A percentile compares a stretch with the other conserved stretches of the same genome.
These are phyloP conservation scores for Noctua janthina DNA, from an alignment of 2,888 invertebrate genomes.

Conservation along the genomic window DNA sequence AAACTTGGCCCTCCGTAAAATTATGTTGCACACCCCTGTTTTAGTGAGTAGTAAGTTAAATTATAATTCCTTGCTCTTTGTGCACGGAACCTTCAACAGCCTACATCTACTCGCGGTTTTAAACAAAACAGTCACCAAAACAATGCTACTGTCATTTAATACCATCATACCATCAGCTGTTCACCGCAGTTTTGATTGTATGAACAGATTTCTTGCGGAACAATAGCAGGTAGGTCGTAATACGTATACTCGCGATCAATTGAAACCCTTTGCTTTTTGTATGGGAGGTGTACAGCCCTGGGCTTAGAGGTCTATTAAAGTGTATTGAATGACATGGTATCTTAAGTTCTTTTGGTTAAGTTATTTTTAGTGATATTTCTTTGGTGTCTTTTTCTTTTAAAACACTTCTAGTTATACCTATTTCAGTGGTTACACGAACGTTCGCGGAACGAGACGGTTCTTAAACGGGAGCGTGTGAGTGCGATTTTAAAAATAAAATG, in stretches of 20 bases:
- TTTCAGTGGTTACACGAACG: no score
- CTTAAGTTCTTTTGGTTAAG: background rate
- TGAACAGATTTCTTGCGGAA: constrained; percentile 9
- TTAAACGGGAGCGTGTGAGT: no score
- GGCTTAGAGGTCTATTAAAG: constrained; percentile 5
- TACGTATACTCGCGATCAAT: background rate
- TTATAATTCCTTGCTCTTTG: background rate
- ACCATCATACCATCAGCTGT: constrained; percentile 48
- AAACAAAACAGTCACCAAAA: background rate
- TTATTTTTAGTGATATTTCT: constrained; percentile 1
- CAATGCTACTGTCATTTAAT: constrained; percentile 59
- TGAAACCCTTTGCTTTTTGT: constrained; percentile 54
- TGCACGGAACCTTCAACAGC: background rate
- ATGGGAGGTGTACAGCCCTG: constrained; percentile 11
- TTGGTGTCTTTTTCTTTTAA: no score
- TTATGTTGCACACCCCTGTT: no score
- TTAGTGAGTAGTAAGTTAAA: background rate
- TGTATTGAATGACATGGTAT: constrained; percentile 38
- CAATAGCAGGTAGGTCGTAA: constrained; percentile 47
- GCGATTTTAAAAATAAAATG: no score
- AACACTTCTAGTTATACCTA: no score
- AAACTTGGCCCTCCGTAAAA: no score
- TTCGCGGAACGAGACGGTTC: background rate
- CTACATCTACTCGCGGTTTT: background rate
- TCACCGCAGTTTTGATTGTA: constrained; percentile 43